Percentiles rank a stretch among this genome's conserved stretches.
These are phyloP conservation scores for Patiria pectinifera DNA, from an alignment of 53 echinoderm and acorn worm genomes.

Conservation along the genomic window DNA sequence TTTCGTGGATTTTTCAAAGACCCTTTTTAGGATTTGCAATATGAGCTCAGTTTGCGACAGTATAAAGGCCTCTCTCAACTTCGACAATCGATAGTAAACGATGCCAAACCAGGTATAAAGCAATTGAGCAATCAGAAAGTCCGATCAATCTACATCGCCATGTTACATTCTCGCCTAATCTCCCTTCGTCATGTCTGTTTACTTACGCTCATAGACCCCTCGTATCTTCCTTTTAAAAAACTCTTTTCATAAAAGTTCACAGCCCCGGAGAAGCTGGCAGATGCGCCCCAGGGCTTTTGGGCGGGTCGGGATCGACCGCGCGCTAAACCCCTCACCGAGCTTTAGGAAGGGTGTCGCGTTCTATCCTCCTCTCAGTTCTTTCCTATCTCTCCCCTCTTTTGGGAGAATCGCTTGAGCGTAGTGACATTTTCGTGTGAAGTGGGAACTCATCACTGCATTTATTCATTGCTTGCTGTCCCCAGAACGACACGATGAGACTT, in stretches of 20 bases:
- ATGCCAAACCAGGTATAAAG: background rate
- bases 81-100: background rate
- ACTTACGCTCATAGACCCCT: background rate
- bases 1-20: background rate
- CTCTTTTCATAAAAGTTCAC: background rate
- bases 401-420: background rate
- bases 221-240: background rate
- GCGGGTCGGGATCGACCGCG: background rate
- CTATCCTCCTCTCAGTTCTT: background rate
- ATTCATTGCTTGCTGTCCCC: slow-evolving; percentile 18
- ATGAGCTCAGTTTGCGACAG: too few species aligned
- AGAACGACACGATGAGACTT: background rate
- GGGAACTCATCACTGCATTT: slow-evolving; percentile 12
- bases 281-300: background rate
- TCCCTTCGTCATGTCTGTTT: background rate
- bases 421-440: slow-evolving; percentile 12
- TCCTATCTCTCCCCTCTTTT: background rate
- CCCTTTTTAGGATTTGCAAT: background rate
- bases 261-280: background rate
- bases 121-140: background rate
- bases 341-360: background rate
- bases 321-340: background rate
- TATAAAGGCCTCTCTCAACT: background rate
- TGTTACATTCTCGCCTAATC: background rate
- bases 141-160: background rate